Evolutionary conservation across 2,113 vertebrate genomes (phyloP).

Genomic region (Labeo rohita): DNA sequence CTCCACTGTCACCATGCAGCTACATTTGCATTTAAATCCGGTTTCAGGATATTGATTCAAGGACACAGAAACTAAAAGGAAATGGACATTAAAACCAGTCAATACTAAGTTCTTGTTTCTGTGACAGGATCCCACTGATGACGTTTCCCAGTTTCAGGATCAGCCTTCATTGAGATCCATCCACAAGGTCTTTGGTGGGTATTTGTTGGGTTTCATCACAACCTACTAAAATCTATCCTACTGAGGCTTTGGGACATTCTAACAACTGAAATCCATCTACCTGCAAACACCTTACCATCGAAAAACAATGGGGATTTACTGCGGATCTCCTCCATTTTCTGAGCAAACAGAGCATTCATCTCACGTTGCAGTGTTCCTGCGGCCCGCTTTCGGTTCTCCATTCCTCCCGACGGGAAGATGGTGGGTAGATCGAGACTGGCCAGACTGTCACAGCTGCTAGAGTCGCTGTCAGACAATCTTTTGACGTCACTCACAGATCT

Average conservation of each 20-base stretch:
- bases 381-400: conserved; percentile 81
- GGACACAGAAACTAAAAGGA: not conserved
- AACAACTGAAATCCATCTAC: not conserved
- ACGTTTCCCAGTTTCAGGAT: not conserved
- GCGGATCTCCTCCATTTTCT: conserved; percentile 96
- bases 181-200: not conserved
- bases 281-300: conserved; percentile 85
- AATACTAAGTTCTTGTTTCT: not conserved
- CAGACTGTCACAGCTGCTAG: conserved; percentile 83
- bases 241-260: conserved; percentile 27
- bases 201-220: conserved; percentile 36
- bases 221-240: conserved; percentile 38
- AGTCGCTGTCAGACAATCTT: conserved; percentile 79
- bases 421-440: conserved; percentile 78
- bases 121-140: not conserved
- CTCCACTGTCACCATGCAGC: not conserved
- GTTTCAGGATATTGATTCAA: not conserved
- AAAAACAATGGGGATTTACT: conserved; percentile 93
- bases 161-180: not conserved
- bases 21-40: not conserved
- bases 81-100: not conserved
- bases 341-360: conserved; percentile 93
- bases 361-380: conserved; percentile 92
- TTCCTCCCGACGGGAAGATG: conserved; percentile 69
- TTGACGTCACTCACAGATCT: conserved; percentile 37